Evolutionary conservation across 2,113 vertebrate genomes (phyloP).

Genomic region (Myocastor coypus): DNA sequence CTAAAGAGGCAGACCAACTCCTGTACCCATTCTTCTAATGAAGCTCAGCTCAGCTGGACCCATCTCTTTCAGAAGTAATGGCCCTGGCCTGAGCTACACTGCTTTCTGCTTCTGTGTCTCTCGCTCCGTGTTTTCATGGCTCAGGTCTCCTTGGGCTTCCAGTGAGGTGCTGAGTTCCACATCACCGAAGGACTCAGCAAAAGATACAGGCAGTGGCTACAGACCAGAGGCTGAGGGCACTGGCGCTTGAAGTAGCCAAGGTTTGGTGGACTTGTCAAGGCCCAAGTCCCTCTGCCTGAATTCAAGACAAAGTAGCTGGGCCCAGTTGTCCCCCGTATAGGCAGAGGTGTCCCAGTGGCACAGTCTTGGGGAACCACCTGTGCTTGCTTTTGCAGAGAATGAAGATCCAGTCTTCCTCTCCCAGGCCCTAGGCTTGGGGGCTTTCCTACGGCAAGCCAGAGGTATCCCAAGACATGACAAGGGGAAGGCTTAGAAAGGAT

Average conservation of each 20-base stretch:
- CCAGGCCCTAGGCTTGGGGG: neutral
- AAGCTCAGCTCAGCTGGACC: neutral
- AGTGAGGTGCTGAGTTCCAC: neutral
- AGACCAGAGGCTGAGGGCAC: neutral
- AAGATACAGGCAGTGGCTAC: neutral
- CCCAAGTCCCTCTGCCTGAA: slow-evolving; percentile 10
- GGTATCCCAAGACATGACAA: neutral
- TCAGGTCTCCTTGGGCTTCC: neutral
- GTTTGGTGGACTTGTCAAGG: neutral
- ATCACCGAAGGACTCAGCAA: neutral
- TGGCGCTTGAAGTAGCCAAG: neutral
- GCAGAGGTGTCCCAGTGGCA: neutral
- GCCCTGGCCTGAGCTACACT: neutral
- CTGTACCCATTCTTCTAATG: neutral
- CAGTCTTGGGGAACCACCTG: neutral
- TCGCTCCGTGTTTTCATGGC: neutral
- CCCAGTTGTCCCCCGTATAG: neutral
- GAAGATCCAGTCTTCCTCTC: neutral
- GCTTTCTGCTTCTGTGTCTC: neutral
- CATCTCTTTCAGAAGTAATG: too few relatives aligned
- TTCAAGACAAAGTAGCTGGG: neutral
- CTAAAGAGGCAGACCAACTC: neutral
- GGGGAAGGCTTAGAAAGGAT: neutral
- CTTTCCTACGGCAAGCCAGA: neutral
- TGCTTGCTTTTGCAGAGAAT: neutral